Evolutionary conservation across 2,113 vertebrate species (phyloP).

Genomic region (Taurulus bubalis): DNA sequence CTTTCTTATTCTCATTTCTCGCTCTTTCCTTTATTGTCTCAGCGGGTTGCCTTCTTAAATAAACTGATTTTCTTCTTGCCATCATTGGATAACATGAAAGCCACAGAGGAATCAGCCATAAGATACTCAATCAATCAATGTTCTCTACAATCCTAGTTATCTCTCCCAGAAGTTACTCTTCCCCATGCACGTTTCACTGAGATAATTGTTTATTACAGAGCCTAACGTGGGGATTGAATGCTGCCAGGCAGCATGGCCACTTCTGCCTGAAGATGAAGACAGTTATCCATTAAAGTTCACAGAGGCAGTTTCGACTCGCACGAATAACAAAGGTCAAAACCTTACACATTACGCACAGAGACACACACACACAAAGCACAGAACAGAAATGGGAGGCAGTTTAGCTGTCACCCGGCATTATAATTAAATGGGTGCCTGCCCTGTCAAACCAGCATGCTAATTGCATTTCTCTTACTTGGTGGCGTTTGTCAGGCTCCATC

Average conservation of each 20-base stretch:
- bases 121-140: conserved; percentile 76
- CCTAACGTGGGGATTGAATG: conserved; percentile 69
- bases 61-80: conserved; percentile 77
- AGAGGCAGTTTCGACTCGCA: conserved; percentile 55
- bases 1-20: conserved; percentile 42
- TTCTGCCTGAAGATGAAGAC: conserved; percentile 66
- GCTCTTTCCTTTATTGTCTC: conserved; percentile 39
- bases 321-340: conserved; percentile 67
- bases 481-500: conserved; percentile 83
- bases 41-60: conserved; percentile 60
- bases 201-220: conserved; percentile 82
- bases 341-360: conserved; percentile 60
- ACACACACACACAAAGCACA: conserved; percentile 1
- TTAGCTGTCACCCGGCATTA: conserved; percentile 77
- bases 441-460: conserved; percentile 84
- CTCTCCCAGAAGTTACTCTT: conserved; percentile 49
- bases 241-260: conserved; percentile 40
- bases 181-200: conserved; percentile 58
- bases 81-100: conserved; percentile 71
- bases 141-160: conserved; percentile 60
- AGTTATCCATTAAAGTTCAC: conserved; percentile 58
- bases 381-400: conserved; percentile 42
- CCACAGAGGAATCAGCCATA: conserved; percentile 61
- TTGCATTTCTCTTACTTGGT: conserved; percentile 84
- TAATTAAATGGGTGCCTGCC: conserved; percentile 81